These are phyloP conservation scores for Melolontha melolontha DNA, from an alignment of 2,888 invertebrate genomes.

Conservation along the genomic window DNA sequence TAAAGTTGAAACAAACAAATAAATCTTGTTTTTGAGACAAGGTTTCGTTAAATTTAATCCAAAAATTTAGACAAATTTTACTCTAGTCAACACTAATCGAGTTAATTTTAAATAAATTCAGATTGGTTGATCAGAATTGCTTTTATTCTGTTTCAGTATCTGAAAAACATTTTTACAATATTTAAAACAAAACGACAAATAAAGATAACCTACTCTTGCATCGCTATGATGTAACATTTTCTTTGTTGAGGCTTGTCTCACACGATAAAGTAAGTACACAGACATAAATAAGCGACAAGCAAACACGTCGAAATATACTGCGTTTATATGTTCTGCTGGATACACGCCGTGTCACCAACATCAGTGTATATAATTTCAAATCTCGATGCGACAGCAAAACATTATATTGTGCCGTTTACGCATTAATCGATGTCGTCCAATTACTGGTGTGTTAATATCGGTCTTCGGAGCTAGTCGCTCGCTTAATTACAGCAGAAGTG, in stretches of 20 bases:
- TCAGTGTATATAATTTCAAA: conserved; percentile 4
- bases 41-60: too few species aligned
- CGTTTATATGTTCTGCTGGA: not conserved
- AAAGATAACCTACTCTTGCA: not conserved
- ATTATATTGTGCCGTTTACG: conserved; percentile 10
- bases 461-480: too few species aligned
- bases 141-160: too few species aligned
- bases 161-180: too few species aligned
- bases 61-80: too few species aligned
- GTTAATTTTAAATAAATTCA: too few species aligned
- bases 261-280: not conserved
- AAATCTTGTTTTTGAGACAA: too few species aligned
- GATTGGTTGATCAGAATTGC: too few species aligned
- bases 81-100: too few species aligned
- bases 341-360: conserved; percentile 10
- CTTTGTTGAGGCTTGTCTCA: conserved; percentile 12
- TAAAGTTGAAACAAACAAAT: too few species aligned
- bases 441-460: not conserved
- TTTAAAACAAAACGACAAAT: not conserved
- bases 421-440: conserved; percentile 4
- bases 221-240: conserved; percentile 2
- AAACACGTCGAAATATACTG: not conserved
- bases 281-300: not conserved
- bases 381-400: not conserved
- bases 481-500: too few species aligned